A percentile compares a stretch with the other conserved stretches of the same genome.
phyloP scores from a whole-genome alignment of 2,888 invertebrate genomes.

The Drosophila falleni region DNA sequence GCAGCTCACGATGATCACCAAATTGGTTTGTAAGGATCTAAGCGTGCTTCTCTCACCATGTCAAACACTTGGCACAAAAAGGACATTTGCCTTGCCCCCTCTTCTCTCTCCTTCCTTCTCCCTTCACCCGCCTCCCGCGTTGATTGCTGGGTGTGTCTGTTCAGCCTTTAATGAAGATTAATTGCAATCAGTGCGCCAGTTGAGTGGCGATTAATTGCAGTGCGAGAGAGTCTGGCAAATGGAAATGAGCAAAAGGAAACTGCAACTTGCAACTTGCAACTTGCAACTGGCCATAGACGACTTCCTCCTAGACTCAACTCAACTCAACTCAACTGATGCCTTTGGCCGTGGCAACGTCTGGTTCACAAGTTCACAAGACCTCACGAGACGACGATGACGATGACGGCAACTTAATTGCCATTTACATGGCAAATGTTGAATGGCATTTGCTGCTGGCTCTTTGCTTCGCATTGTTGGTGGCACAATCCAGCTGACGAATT shows the following conservation, averaged over 20 bases:
- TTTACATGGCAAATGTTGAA: conserved; percentile 69
- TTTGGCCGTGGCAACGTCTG: conserved; percentile 38
- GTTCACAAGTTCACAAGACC: conserved; percentile 83
- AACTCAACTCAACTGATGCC: conserved; percentile 13
- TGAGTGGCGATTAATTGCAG: conserved; percentile 83
- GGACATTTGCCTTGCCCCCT: conserved; percentile 52
- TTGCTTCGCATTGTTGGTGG: conserved; percentile 70
- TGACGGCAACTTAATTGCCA: conserved; percentile 81
- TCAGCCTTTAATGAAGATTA: conserved; percentile 84
- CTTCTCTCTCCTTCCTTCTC: neutral
- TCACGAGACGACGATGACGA: conserved; percentile 62
- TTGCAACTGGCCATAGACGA: conserved; percentile 29
- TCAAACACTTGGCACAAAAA: conserved; percentile 78
- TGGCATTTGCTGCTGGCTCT: conserved; percentile 55
- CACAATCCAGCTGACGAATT: conserved; percentile 74
- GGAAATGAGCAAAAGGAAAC: conserved; percentile 57
- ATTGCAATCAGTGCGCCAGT: conserved; percentile 84
- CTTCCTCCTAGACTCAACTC: conserved; percentile 23
- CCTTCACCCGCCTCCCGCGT: conserved; percentile 12
- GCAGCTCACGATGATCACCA: conserved; percentile 78
- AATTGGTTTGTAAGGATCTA: conserved; percentile 81
- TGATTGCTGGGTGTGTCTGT: conserved; percentile 44
- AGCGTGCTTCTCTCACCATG: conserved; percentile 66
- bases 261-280: conserved; percentile 25
- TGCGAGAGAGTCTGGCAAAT: conserved; percentile 55